Percentiles rank a stretch among this genome's conserved stretches.
Evolutionary conservation across 2,888 invertebrate genomes (phyloP).

Genomic region (Hypena proboscidalis): DNA sequence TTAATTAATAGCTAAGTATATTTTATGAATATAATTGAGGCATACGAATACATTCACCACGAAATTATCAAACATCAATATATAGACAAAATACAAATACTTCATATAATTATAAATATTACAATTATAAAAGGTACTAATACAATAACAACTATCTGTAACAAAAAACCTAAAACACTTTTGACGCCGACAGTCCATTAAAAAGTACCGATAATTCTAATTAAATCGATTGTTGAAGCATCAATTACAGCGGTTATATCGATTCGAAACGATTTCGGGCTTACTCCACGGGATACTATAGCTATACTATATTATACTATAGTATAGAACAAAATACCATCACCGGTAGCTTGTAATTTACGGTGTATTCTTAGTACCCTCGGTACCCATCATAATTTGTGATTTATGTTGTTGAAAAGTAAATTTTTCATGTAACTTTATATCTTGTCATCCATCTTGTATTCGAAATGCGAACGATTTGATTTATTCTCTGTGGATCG

Average conservation of each 20-base stretch:
- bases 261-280: conserved; percentile 69
- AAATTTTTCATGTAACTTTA: conserved; percentile 42
- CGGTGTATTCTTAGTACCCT: conserved; percentile 50
- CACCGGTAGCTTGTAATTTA: conserved; percentile 69
- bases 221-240: conserved; percentile 81
- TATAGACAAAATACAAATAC: neutral
- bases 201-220: conserved; percentile 78
- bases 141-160: too few relatives aligned
- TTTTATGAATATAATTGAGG: too few relatives aligned
- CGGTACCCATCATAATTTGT: conserved; percentile 42
- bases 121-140: too few relatives aligned
- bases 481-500: conserved; percentile 2
- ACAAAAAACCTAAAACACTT: conserved; percentile 19
- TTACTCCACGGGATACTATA: conserved; percentile 60
- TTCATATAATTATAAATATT: too few relatives aligned
- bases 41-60: neutral
- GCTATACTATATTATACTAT: conserved; percentile 45
- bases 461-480: conserved; percentile 19
- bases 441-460: conserved; percentile 34
- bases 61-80: neutral
- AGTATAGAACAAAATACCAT: conserved; percentile 42
- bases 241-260: conserved; percentile 69
- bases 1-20: too few relatives aligned
- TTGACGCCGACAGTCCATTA: conserved; percentile 46
- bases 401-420: conserved; percentile 41